phyloP scores from a whole-genome alignment of 2,888 invertebrate genomes.

The Syrphus vitripennis region DNA sequence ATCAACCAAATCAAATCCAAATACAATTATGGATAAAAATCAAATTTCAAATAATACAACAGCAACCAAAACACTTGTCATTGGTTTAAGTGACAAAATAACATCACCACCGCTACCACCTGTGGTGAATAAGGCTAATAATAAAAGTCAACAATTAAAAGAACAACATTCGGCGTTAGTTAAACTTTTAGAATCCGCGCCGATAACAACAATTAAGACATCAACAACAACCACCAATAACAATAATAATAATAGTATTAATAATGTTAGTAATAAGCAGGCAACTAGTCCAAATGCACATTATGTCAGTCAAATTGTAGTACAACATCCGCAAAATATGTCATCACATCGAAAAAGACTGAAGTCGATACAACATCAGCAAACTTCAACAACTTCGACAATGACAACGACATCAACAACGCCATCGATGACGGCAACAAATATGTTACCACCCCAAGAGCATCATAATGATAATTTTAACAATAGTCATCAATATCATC shows the following conservation, averaged over 20 bases:
- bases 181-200: slow-evolving; percentile 84
- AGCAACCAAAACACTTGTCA: slow-evolving; percentile 71
- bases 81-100: slow-evolving; percentile 65
- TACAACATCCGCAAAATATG: slow-evolving; percentile 41
- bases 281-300: slow-evolving; percentile 66
- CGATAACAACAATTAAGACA: slow-evolving; percentile 75
- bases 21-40: slow-evolving; percentile 66
- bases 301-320: slow-evolving; percentile 48
- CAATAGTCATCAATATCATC: neutral
- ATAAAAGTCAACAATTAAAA: slow-evolving; percentile 82
- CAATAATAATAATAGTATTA: slow-evolving; percentile 56
- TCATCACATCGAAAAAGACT: slow-evolving; percentile 72
- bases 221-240: slow-evolving; percentile 62
- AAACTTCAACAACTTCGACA: neutral
- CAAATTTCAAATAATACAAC: slow-evolving; percentile 70
- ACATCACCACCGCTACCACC: slow-evolving; percentile 39
- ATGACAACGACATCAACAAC: neutral
- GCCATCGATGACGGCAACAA: slow-evolving; percentile 71
- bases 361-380: slow-evolving; percentile 74
- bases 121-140: slow-evolving; percentile 46
- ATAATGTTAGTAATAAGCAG: slow-evolving; percentile 65
- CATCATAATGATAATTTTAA: slow-evolving; percentile 36
- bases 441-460: slow-evolving; percentile 74
- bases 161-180: slow-evolving; percentile 85
- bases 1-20: slow-evolving; percentile 71